Base-by-base conservation (phyloP, 2,888 invertebrate species). In the Limnephilus rhombicus region DNA sequence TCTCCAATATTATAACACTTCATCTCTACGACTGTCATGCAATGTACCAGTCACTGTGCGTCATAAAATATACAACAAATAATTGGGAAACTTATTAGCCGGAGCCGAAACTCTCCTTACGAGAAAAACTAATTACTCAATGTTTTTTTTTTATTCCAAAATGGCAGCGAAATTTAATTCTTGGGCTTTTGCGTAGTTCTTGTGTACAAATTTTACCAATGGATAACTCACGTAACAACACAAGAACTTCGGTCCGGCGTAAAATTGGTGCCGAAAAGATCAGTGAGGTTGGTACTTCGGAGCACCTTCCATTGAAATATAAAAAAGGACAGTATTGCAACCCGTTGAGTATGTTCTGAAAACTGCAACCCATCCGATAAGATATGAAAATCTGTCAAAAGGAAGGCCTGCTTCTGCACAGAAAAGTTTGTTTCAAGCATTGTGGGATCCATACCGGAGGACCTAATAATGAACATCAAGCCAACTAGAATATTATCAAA, bases 81-180 rank as follows among this genome's bases (percentile, higher is more conserved):
- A n/a, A 0, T 68, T 68, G 7, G 68, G n/a, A 9, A 68, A 68
- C 7, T 68, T 24, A n/a, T 18, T 53, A 53, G 45, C 2, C 45
- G 24, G n/a, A 80, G 53, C 37, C 45, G 11, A 18, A 89, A 89
- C 80, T 89, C 41, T 81, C 45, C 49, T 7, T 12, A 24, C n/a
- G 41, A 45, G 81, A 11, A 89, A 80, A 89, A 88, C 80, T 45
- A 81, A 89, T 89, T 82, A 89, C 89, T 89, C 89, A 89, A 15
- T 24, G 82, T 15, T 89, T 81, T 15, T 89, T 81, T 31, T 89
- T 80, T 86, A n/a, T 15, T 24, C n/a, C 80, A 68, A 89, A 89
- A 81, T 89, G 80, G 80, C 45, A 89, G 81, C n/a, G 24, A 68
- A 68, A 68, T 18, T n/a, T n/a, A 68, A 9, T 68, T 68, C 68